Conservation (phyloP, 2,113 vertebrate species). For the Campylorhamphus procurvoides region DNA sequence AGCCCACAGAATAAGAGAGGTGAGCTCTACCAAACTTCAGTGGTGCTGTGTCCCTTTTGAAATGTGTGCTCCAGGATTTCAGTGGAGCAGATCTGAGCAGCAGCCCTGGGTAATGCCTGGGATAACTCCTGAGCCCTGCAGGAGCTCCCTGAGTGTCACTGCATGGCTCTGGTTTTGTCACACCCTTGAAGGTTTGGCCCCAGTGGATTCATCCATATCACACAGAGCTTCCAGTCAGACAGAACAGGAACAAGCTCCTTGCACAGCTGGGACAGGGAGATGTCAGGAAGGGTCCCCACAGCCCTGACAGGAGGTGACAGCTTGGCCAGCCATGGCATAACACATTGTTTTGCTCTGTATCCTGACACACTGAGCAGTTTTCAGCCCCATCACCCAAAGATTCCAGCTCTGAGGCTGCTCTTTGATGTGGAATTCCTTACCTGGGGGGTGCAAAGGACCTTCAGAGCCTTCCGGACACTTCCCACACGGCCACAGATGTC, state of each 20-base stretch:
- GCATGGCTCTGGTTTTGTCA: not conserved
- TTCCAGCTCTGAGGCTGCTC: not conserved
- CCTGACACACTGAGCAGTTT: not conserved
- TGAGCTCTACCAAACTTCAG: not conserved
- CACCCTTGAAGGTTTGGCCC: not conserved
- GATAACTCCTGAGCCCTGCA: not conserved
- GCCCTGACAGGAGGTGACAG: not conserved
- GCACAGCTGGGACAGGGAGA: not conserved
- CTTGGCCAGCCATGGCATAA: not conserved
- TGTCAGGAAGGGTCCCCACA: not conserved
- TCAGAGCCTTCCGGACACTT: conserved; percentile 87
- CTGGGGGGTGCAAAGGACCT: conserved; percentile 90
- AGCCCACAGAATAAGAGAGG: not conserved
- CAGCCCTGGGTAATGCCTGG: not conserved
- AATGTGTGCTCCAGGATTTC: not conserved
- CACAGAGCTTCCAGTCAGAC: not conserved
- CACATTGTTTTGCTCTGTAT: not conserved
- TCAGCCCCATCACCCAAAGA: not conserved
- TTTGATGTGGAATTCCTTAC: conserved; percentile 49
- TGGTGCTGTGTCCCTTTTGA: not conserved
- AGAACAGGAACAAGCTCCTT: not conserved
- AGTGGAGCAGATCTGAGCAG: not conserved
- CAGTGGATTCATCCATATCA: not conserved
- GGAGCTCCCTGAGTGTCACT: not conserved
- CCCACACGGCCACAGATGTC: conserved; percentile 93